These are phyloP conservation scores for Conus betulinus DNA, from an alignment of 1,140 invertebrate genomes.

Conservation along the genomic window DNA sequence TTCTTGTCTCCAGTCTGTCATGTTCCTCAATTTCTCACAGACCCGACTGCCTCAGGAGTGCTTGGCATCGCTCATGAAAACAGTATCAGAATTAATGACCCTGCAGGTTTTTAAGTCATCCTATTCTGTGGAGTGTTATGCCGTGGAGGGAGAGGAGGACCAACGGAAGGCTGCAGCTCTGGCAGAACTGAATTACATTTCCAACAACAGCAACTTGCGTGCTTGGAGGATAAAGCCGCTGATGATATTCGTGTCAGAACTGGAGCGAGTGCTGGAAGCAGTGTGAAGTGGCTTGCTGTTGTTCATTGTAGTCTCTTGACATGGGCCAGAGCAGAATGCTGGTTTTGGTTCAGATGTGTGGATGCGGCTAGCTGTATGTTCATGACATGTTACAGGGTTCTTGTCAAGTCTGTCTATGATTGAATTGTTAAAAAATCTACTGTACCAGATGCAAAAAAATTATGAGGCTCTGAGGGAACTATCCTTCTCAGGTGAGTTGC, in stretches of 20 bases:
- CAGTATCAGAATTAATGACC: not conserved
- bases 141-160: constrained; percentile 14
- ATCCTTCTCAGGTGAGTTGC: no score
- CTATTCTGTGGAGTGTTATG: constrained; percentile 20
- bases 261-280: constrained; percentile 15
- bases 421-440: no score
- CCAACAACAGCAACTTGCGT: not conserved
- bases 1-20: constrained; percentile 31
- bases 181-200: not conserved
- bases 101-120: constrained; percentile 27
- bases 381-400: no score
- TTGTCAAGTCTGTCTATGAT: no score
- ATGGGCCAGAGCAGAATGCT: no score
- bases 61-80: not conserved
- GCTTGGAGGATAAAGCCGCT: not conserved
- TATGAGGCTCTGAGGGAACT: no score
- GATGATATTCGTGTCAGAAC: not conserved
- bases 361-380: no score
- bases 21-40: constrained; percentile 51
- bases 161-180: not conserved
- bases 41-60: constrained; percentile 34
- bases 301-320: not conserved
- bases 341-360: no score
- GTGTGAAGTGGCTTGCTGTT: not conserved
- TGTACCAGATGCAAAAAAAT: no score